Evolutionary conservation across 2,888 invertebrate species (phyloP).

Genomic region (Caenorhabditis sp.): DNA sequence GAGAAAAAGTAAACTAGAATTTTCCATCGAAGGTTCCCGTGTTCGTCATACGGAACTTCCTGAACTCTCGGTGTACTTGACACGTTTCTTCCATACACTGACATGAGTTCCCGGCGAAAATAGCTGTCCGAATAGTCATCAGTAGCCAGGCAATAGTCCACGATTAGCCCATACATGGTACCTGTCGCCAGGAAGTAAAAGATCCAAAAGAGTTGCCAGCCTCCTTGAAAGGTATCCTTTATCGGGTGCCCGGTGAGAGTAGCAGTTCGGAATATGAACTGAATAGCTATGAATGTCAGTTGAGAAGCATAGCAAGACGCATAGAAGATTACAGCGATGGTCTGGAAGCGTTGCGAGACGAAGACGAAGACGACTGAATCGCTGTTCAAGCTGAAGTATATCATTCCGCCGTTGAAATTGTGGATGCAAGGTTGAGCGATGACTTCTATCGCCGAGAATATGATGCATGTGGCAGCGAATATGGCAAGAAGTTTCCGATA

Average conservation of each 20-base stretch:
- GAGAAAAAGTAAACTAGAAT: neutral
- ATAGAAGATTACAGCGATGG: neutral
- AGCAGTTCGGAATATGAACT: neutral
- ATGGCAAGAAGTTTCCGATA: neutral
- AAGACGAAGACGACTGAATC: neutral
- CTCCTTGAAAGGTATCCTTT: neutral
- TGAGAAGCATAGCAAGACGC: neutral
- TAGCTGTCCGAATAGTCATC: neutral
- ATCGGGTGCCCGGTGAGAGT: neutral
- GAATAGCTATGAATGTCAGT: neutral
- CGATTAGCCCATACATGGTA: neutral
- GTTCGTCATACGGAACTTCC: neutral
- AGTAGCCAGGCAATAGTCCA: neutral
- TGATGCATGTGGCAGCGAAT: neutral
- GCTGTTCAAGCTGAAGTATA: neutral
- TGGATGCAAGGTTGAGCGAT: conserved; percentile 4
- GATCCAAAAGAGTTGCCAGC: neutral
- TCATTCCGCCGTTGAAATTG: neutral
- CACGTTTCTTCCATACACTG: neutral
- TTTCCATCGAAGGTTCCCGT: neutral
- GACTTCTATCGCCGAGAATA: neutral
- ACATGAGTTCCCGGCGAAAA: neutral
- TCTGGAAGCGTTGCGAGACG: neutral
- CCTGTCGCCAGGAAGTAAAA: neutral
- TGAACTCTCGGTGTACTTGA: neutral